Conservation (phyloP, 2,888 invertebrate species). For the Heliconius cydno region DNA sequence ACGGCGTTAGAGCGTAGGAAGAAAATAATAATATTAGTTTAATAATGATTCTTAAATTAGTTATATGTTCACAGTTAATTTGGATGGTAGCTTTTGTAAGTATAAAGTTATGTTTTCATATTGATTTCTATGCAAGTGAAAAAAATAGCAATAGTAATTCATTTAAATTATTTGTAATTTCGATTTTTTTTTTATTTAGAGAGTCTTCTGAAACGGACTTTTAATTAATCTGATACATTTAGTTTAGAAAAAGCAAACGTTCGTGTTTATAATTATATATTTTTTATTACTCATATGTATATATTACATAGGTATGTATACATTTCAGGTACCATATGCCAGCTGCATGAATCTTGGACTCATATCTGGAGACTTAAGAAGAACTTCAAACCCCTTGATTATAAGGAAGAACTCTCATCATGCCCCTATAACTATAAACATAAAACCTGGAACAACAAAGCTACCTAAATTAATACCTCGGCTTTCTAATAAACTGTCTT, state of each 20-base stretch:
- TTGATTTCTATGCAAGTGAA: background rate
- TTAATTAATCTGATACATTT: too few relatives aligned
- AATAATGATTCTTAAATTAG: constrained; percentile 20
- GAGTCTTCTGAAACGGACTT: too few relatives aligned
- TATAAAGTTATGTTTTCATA: constrained; percentile 22
- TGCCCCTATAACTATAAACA: constrained; percentile 62
- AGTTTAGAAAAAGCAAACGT: too few relatives aligned
- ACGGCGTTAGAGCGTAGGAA: constrained; percentile 14
- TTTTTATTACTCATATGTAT: background rate
- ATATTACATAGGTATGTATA: background rate
- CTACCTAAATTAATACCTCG: constrained; percentile 37
- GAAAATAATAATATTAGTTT: background rate
- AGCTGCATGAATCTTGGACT: constrained; percentile 57
- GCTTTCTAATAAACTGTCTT: constrained; percentile 19
- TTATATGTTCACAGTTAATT: constrained; percentile 31
- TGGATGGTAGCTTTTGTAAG: constrained; percentile 48
- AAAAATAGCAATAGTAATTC: too few relatives aligned
- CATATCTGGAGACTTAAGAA: constrained; percentile 60
- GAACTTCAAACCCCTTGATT: constrained; percentile 54
- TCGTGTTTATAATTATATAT: background rate
- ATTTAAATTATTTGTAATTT: too few relatives aligned
- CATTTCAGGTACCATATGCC: constrained; percentile 54
- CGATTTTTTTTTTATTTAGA: too few relatives aligned
- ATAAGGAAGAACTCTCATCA: constrained; percentile 57
- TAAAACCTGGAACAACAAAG: constrained; percentile 51